Conservation (phyloP, 2,888 invertebrate species). For the Lochmaea crataegi region DNA sequence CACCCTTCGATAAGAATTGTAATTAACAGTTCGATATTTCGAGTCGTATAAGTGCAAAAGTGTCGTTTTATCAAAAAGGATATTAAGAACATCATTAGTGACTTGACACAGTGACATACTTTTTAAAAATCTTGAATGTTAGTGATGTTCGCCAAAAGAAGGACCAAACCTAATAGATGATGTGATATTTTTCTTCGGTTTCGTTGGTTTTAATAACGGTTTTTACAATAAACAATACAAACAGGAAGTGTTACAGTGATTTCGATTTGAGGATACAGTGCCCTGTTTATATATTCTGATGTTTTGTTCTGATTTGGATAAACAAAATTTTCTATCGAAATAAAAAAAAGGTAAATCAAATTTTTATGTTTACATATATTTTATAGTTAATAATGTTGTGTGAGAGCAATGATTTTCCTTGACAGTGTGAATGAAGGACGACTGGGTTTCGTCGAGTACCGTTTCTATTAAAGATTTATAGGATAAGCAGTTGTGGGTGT, state of each 20-base stretch:
- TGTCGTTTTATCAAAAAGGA: constrained; percentile 34
- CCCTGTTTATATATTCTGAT: constrained; percentile 52
- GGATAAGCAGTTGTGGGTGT: constrained; percentile 5
- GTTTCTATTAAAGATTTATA: constrained; percentile 15
- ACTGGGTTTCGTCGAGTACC: constrained; percentile 32
- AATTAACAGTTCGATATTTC: not conserved
- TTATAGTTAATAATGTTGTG: constrained; percentile 26
- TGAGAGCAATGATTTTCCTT: constrained; percentile 56
- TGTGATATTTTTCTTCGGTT: constrained; percentile 8
- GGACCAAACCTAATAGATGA: constrained; percentile 56
- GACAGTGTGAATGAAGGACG: constrained; percentile 57
- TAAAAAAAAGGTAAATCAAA: constrained; percentile 47
- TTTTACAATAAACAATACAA: constrained; percentile 24
- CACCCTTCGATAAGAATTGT: not conserved
- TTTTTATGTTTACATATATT: constrained; percentile 23
- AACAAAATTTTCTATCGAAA: constrained; percentile 39
- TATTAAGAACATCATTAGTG: constrained; percentile 3
- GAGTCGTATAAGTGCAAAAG: not conserved
- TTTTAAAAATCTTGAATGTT: constrained; percentile 41
- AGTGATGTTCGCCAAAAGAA: constrained; percentile 56
- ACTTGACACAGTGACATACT: constrained; percentile 60
- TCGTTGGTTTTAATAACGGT: constrained; percentile 28
- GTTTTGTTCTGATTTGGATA: constrained; percentile 45
- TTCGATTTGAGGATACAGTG: constrained; percentile 58
- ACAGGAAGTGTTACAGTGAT: constrained; percentile 33